phyloP scores from a whole-genome alignment of 2,888 invertebrate genomes.

The Eulithis testata region DNA sequence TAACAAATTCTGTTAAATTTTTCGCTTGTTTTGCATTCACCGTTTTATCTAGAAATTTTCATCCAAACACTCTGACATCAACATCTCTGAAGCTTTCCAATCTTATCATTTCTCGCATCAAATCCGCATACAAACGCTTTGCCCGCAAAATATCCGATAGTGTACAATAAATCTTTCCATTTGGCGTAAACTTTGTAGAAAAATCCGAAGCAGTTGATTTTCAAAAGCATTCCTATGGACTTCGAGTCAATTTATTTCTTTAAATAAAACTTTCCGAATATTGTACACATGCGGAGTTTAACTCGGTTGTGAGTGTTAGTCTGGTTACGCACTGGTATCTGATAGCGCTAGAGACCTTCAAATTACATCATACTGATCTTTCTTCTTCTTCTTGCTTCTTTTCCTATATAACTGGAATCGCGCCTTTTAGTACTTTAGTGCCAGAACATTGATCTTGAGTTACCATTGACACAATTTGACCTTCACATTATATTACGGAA shows the following conservation, averaged over 20 bases:
- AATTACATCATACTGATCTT: no score
- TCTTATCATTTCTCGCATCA: conserved; percentile 25
- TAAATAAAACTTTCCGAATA: conserved; percentile 52
- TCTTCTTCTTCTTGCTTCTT: no score
- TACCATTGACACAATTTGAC: no score
- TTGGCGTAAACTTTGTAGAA: conserved; percentile 44
- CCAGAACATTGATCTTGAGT: no score
- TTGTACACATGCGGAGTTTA: conserved; percentile 42
- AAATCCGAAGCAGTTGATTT: conserved; percentile 48
- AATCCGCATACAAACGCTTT: conserved; percentile 31
- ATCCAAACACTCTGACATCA: not conserved
- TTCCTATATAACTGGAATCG: no score
- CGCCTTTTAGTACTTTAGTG: no score
- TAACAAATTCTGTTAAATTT: no score
- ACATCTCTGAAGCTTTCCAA: not conserved
- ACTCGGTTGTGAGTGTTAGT: conserved; percentile 39
- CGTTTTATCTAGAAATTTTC: not conserved
- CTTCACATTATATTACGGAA: no score
- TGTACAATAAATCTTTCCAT: conserved; percentile 49
- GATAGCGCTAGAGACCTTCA: no score
- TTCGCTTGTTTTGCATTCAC: not conserved
- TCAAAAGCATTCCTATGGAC: conserved; percentile 45
- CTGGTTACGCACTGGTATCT: conserved; percentile 36
- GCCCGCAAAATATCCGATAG: conserved; percentile 32
- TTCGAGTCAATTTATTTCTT: conserved; percentile 56